Evolutionary conservation across 53 echinoderm and acorn worm genomes (phyloP), one percentile per base, ranked within the genome.

Genomic region (Echinarachnius parma): DNA sequence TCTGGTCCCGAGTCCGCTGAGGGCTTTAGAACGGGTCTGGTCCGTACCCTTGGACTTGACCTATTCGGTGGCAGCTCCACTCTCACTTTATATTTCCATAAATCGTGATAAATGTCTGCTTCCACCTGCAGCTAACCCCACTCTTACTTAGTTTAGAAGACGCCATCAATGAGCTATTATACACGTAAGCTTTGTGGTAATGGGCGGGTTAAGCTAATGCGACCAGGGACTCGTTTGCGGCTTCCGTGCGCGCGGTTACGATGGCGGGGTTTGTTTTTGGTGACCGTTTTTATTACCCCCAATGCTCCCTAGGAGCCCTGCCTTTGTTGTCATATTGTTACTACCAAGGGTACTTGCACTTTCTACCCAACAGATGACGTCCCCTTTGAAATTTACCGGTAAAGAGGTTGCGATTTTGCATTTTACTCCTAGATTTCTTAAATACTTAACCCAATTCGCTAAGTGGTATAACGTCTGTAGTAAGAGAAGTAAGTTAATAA

Each of bases 381-480:
- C 25, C 54, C 54, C 53, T 70, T 70, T 70, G 70, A 70, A 53
- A 53, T 70, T 21, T 34, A 36, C 70, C 70, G 70, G 52, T 70
- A 34, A 32, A 53, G 53, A 53, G 70, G 70, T 70, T 70, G 70
- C 70, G 70, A 70, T 53, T 69, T 70, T 31, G 35, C 27, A 37
- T 52, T 70, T 70, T 48, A 47, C 48, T 66, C 34, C 48, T 48
- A 20, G 48, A 48, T 66, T 66, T 48, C 48, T 46, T 66, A 29
- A 66, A 48, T 66, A 48, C 66, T 66, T 66, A 66, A 66, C 66
- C 66, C 9, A 66, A n/a, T 48, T 66, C 26, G 20, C 66, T 66
- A 66, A 66, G 66, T 48, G 66, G 48, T 66, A 66, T 66, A 47
- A 47, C 66, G 46, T 66, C 66, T 66, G 66, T 48, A 66, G 21